These are phyloP conservation scores for Cossypha heuglini DNA, from an alignment of 2,797 vertebrate genomes.

Conservation along the genomic window DNA sequence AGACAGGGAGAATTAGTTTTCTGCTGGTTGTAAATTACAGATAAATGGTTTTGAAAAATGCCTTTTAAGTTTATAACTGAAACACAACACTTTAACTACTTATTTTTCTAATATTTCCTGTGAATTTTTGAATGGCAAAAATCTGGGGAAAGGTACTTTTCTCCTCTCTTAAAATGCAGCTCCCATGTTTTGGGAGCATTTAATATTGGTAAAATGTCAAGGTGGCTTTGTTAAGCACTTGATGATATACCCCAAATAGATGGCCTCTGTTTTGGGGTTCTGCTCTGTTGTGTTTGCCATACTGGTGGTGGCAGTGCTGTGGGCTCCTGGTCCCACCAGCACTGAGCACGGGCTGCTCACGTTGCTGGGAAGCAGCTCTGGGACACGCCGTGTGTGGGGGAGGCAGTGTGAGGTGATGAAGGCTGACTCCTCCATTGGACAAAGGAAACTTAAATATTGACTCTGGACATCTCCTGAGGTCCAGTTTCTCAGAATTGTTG, in stretches of 20 bases:
- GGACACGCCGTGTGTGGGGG: rapidly evolving
- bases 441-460: not conserved
- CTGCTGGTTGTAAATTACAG: not conserved
- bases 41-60: not conserved
- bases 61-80: not conserved
- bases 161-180: not conserved
- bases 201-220: not conserved
- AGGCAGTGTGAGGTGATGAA: rapidly evolving
- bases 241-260: rapidly evolving
- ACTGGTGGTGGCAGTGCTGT: rapidly evolving
- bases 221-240: not conserved
- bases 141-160: not conserved
- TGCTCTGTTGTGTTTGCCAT: not conserved
- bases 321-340: not conserved
- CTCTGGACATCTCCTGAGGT: not conserved
- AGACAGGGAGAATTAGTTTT: not conserved
- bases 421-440: not conserved
- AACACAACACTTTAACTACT: not conserved
- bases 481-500: not conserved
- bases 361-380: not conserved
- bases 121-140: not conserved
- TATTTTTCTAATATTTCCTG: not conserved
- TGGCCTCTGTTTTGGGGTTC: not conserved
- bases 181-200: not conserved
- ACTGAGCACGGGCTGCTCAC: rapidly evolving